Conservation (phyloP, 2,797 vertebrate species). For the Perodicticus potto region DNA sequence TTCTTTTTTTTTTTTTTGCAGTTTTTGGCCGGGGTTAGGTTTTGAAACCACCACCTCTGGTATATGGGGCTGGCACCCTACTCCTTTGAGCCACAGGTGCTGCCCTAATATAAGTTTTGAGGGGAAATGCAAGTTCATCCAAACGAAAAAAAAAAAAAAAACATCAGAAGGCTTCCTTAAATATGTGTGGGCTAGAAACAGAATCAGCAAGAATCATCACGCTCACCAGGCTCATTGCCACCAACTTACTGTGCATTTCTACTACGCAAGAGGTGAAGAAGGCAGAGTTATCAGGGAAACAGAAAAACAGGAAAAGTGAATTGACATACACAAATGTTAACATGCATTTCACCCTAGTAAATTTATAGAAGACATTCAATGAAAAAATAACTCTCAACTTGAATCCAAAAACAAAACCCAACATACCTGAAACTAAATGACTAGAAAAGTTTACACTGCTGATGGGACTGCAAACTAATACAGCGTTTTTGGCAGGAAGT, state of each 20-base stretch:
- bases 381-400: not conserved
- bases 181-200: not conserved
- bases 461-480: no score
- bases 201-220: not conserved
- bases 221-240: not conserved
- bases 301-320: slow-evolving; percentile 15
- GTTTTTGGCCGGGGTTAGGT: no score
- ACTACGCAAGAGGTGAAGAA: not conserved
- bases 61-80: no score
- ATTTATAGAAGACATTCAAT: not conserved
- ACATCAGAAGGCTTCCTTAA: not conserved
- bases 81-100: no score
- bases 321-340: not conserved
- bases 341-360: not conserved
- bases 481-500: no score
- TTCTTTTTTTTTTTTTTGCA: no score
- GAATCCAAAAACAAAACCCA: not conserved
- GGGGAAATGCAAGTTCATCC: not conserved
- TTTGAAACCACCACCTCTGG: no score
- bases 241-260: not conserved
- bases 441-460: not conserved
- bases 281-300: not conserved
- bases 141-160: not conserved
- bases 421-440: not conserved
- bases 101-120: not conserved